phyloP scores from a whole-genome alignment of 2,797 vertebrate species.

The Hybognathus amarus region DNA sequence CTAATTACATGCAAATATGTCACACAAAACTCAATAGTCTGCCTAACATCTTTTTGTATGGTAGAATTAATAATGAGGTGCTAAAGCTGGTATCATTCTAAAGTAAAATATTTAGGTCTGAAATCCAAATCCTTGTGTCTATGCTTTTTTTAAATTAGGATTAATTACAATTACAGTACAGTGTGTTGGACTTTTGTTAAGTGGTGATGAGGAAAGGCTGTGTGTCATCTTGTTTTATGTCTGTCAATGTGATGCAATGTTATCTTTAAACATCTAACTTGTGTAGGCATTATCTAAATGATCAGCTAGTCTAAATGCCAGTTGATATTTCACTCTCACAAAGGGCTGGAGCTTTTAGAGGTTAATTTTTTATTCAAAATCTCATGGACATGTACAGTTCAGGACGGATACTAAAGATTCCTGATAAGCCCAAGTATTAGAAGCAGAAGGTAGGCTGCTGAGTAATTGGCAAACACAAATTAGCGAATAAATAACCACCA shows the following conservation, averaged over 20 bases:
- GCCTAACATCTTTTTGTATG: background rate
- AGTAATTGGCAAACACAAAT: conserved; percentile 3
- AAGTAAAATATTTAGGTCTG: background rate
- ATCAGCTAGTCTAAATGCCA: background rate
- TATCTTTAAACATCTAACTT: background rate
- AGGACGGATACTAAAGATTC: conserved; percentile 14
- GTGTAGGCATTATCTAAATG: background rate
- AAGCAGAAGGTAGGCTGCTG: conserved; percentile 28
- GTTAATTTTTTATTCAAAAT: background rate
- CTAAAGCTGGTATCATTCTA: background rate
- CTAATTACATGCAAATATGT: background rate
- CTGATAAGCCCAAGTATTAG: background rate
- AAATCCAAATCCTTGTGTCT: background rate
- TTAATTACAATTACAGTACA: background rate
- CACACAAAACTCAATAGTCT: background rate
- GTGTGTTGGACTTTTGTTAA: background rate
- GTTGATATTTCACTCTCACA: background rate
- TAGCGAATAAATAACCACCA: background rate
- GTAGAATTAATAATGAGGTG: background rate
- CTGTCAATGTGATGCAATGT: background rate
- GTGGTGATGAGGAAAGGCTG: background rate
- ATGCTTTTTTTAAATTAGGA: background rate
- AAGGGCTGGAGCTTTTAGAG: background rate
- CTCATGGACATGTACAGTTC: background rate
- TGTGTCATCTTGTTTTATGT: background rate